These are phyloP conservation scores for Ahaetulla prasina DNA, from an alignment of 2,113 vertebrate species.

Conservation along the genomic window DNA sequence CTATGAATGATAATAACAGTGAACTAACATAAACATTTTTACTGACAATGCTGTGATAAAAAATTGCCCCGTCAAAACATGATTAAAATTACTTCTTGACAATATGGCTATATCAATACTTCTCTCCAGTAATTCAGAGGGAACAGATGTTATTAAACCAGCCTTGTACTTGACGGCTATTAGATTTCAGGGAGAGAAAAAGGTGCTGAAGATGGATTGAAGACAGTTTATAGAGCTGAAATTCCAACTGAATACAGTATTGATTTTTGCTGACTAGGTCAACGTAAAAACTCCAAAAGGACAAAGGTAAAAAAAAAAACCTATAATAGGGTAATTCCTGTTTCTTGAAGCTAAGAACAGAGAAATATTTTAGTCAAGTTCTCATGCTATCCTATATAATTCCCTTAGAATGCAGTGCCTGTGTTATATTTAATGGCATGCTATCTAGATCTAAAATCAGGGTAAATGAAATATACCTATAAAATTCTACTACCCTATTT, in stretches of 20 bases:
- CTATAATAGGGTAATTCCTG: neutral
- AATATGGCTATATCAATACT: slow-evolving; percentile 46
- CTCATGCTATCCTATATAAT: neutral
- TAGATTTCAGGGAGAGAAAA: slow-evolving; percentile 38
- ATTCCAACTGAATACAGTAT: slow-evolving; percentile 17
- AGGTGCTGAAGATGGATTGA: neutral
- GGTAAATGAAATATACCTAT: neutral
- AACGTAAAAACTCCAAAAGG: neutral
- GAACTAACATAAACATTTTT: slow-evolving; percentile 38
- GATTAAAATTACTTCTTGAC: slow-evolving; percentile 39
- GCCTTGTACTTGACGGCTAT: slow-evolving; percentile 18
- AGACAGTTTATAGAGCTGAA: slow-evolving; percentile 32
- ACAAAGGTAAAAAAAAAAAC: neutral
- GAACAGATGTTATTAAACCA: slow-evolving; percentile 57
- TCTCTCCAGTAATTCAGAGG: slow-evolving; percentile 31
- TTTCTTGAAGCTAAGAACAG: neutral
- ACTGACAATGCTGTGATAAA: slow-evolving; percentile 4
- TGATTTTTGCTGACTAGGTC: neutral
- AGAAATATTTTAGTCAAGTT: neutral
- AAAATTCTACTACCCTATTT: neutral
- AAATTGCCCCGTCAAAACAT: slow-evolving; percentile 44
- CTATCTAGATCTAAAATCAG: neutral
- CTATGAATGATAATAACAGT: slow-evolving; percentile 11
- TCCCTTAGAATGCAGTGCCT: slow-evolving; percentile 3
- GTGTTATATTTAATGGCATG: neutral